Conservation (phyloP, 2,113 vertebrate species). For the Delphinus delphis region DNA sequence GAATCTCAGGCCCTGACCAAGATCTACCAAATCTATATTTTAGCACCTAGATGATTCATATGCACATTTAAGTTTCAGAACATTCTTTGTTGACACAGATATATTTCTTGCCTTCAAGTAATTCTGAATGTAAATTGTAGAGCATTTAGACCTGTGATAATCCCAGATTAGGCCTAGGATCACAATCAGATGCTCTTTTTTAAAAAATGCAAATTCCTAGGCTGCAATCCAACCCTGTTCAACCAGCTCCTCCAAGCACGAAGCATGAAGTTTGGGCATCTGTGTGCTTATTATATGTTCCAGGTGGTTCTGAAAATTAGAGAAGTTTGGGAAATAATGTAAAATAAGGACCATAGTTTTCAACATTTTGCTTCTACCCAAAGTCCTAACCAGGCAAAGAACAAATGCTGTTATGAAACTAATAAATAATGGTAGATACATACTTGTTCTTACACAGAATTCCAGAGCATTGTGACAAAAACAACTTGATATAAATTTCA, state of each 20-base stretch:
- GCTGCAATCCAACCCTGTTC: background rate
- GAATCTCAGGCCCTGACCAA: background rate
- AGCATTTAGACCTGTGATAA: constrained; percentile 29
- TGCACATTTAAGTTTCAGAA: constrained; percentile 2
- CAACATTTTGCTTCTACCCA: background rate
- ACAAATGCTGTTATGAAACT: background rate
- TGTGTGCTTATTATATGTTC: background rate
- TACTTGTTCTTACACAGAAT: background rate
- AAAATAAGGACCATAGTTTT: background rate
- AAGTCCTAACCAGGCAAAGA: background rate
- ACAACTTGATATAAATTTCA: background rate
- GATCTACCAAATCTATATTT: background rate
- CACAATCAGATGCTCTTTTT: background rate
- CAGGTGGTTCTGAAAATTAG: background rate
- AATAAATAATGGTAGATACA: background rate
- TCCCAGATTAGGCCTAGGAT: background rate
- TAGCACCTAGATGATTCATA: background rate
- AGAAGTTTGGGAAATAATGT: background rate
- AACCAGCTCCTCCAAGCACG: background rate
- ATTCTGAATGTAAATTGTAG: background rate
- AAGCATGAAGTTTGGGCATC: background rate
- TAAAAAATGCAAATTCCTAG: background rate
- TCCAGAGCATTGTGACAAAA: background rate
- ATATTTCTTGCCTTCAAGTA: background rate
- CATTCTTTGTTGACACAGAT: constrained; percentile 18